Evolutionary conservation across 2,113 vertebrate genomes (phyloP).

Genomic region (Amblyopsis rosae): DNA sequence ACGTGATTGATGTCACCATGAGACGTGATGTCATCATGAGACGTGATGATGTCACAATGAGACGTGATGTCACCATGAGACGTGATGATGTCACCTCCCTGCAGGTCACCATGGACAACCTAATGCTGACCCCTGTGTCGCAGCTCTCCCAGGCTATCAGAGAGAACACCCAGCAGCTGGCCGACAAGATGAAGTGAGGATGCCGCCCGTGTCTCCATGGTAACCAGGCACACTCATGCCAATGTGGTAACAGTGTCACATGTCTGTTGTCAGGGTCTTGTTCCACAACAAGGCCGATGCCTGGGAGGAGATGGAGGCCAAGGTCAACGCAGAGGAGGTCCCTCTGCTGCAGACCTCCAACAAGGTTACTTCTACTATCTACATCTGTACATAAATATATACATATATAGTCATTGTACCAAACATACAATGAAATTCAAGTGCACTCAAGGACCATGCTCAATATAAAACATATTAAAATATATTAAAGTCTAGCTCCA

Average conservation of each 20-base stretch:
- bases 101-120: conserved; percentile 92
- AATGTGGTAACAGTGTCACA: not conserved
- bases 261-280: conserved; percentile 78
- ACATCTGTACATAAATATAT: not conserved
- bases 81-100: conserved; percentile 4
- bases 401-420: too few species aligned
- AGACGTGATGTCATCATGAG: not conserved
- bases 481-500: too few species aligned
- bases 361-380: conserved; percentile 75
- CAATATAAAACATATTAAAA: too few species aligned
- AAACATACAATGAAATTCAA: too few species aligned
- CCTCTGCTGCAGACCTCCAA: conserved; percentile 94
- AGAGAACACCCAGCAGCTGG: conserved; percentile 91
- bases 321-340: conserved; percentile 91
- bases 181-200: conserved; percentile 95
- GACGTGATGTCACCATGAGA: not conserved
- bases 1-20: not conserved
- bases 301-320: conserved; percentile 94
- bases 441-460: too few species aligned
- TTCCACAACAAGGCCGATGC: conserved; percentile 88
- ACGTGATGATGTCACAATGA: not conserved
- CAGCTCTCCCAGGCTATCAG: conserved; percentile 92
- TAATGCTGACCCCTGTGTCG: conserved; percentile 93
- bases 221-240: not conserved
- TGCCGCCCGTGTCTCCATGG: not conserved